phyloP scores from a whole-genome alignment of 2,797 vertebrate species.

The Helarctos malayanus region DNA sequence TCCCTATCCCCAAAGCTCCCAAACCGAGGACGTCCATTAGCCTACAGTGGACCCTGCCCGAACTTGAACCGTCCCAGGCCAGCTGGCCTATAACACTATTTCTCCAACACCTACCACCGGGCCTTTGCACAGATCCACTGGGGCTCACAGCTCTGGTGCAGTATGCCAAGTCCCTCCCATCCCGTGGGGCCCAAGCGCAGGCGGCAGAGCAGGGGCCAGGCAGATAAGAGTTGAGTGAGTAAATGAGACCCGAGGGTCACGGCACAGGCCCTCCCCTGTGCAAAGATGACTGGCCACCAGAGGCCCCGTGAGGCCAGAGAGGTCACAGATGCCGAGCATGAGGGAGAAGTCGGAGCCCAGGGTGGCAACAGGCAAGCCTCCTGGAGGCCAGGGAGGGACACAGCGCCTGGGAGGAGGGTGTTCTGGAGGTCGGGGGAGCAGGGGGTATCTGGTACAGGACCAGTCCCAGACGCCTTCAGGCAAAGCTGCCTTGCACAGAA shows the following conservation, averaged over 20 bases:
- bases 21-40: neutral
- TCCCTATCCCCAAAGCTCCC: neutral
- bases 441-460: neutral
- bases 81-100: rapidly evolving
- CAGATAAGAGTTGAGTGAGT: neutral
- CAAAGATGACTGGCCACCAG: rapidly evolving
- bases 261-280: rapidly evolving
- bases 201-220: rapidly evolving
- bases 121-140: neutral
- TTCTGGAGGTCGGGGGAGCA: rapidly evolving
- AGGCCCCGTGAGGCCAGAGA: neutral
- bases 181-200: neutral
- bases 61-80: rapidly evolving
- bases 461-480: neutral
- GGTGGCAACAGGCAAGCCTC: rapidly evolving
- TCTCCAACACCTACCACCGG: neutral
- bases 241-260: neutral
- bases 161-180: no score
- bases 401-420: rapidly evolving
- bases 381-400: neutral
- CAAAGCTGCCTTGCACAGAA: neutral
- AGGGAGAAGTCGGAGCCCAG: neutral
- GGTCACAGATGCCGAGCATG: rapidly evolving
- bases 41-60: neutral
- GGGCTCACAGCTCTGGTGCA: neutral